Evolutionary conservation across 1,140 invertebrate genomes (phyloP).

Genomic region (Hyles vespertilio): DNA sequence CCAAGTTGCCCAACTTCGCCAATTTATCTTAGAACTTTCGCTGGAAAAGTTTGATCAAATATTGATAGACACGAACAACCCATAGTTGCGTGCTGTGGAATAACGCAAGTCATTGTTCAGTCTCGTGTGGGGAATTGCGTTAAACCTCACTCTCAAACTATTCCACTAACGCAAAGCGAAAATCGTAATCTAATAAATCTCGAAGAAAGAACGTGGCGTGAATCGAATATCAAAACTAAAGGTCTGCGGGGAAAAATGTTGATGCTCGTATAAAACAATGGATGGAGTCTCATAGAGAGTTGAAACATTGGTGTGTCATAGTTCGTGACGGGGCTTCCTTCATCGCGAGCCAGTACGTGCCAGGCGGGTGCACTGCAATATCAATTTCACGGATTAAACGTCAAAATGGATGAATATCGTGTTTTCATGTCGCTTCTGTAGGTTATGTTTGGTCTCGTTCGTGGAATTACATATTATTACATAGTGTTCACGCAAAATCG

Average conservation of each 20-base stretch:
- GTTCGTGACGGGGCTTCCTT: slow-evolving; percentile 22
- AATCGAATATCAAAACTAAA: slow-evolving; percentile 33
- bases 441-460: neutral
- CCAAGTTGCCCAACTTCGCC: neutral
- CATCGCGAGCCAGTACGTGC: slow-evolving; percentile 3
- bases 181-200: slow-evolving; percentile 32
- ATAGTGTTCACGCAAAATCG: too few relatives aligned
- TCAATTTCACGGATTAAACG: slow-evolving; percentile 44
- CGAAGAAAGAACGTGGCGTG: slow-evolving; percentile 20
- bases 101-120: slow-evolving; percentile 5
- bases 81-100: neutral
- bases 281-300: slow-evolving; percentile 15
- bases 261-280: slow-evolving; percentile 36
- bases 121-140: slow-evolving; percentile 6
- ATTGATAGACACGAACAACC: slow-evolving; percentile 3
- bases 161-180: slow-evolving; percentile 12
- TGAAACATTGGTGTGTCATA: slow-evolving; percentile 38
- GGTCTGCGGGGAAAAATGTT: slow-evolving; percentile 37
- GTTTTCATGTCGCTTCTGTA: slow-evolving; percentile 8
- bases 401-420: slow-evolving; percentile 12
- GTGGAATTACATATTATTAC: too few relatives aligned
- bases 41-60: neutral
- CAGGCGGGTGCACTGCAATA: slow-evolving; percentile 26
- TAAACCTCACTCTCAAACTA: slow-evolving; percentile 6
- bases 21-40: slow-evolving; percentile 6